Conservation (phyloP, 2,113 vertebrate genomes). For the Zapus hudsonius region DNA sequence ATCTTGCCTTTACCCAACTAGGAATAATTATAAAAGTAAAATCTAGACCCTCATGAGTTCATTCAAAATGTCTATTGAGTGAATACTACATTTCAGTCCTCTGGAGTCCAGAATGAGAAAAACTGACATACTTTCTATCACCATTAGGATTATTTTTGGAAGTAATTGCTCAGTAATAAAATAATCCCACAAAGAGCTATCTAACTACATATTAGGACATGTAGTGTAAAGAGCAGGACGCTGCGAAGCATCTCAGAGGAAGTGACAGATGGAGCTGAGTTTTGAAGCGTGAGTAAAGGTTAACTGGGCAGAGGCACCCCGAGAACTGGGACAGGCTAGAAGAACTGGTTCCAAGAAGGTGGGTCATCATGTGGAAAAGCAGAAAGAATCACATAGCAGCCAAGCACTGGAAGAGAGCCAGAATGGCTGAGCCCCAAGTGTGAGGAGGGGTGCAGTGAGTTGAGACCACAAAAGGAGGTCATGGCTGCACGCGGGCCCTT, state of each 20-base stretch:
- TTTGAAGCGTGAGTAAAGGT: not conserved
- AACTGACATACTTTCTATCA: not conserved
- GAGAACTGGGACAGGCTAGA: not conserved
- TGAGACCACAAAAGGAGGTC: not conserved
- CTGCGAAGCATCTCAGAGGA: not conserved
- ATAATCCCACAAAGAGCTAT: not conserved
- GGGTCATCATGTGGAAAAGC: not conserved
- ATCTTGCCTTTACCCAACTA: not conserved
- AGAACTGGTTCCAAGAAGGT: not conserved
- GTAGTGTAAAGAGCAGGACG: not conserved
- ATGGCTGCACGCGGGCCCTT: not conserved
- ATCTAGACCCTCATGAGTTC: not conserved
- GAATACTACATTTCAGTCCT: not conserved
- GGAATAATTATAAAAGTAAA: not conserved
- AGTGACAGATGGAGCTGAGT: not conserved
- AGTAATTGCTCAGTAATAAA: not conserved
- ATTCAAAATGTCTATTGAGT: slow-evolving; percentile 18
- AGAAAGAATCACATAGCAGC: slow-evolving; percentile 21
- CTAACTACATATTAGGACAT: not conserved
- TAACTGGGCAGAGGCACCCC: not conserved
- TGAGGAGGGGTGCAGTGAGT: not conserved
- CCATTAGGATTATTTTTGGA: not conserved
- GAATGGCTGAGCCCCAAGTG: not conserved
- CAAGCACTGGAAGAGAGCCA: not conserved
- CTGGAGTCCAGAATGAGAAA: not conserved